Base-by-base conservation (phyloP, 2,797 vertebrate genomes). In the Manis crassicaudata region DNA sequence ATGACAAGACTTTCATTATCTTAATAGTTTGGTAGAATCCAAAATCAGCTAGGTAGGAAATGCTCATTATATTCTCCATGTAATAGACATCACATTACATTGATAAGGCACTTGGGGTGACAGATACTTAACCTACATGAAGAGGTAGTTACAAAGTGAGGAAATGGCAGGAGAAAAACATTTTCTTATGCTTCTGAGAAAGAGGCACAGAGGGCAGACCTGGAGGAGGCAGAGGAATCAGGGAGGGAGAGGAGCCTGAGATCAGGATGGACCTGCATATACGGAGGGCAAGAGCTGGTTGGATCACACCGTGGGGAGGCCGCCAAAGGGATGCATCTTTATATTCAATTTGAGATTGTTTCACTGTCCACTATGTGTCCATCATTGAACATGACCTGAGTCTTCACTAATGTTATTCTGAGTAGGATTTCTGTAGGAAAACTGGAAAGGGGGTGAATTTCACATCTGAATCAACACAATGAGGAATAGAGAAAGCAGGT, bases 371-470 rank as follows among this genome's bases (percentile, higher is more conserved):
- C 32, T 20, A 40, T 25, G 17, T 40, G 56, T 46, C 40, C 18
- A 16, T 32, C 65, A 75, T 5, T 40, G 65, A 86, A 54, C 35
- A 92, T 7, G 29, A 12, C 46, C 29, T 1, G 52, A 13, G 37
- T 81, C 27, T 80, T 85, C 81, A 77, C 35, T 89, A n/a, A 88
- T 72, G 37, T 81, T 63, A 92, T 8, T 70, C 37, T 52, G 13
- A 20, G 32, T 63, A n/a, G 50, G 4, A 37, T 23, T 80, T 90
- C 65, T 52, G n/a, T 67, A 14, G 62, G 46, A 52, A 94, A 80
- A 46, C 35, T 62, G 13, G 56, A 81, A 87, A 90, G 27, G 1
- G 43, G 20, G 27, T 80, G 13, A 43, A 72, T 62, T 77, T 32
- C 18, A 32, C 25, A 14, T 46, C 16, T 65, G 46, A 87, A 87